Base-by-base conservation (phyloP, 37 sponge, comb jelly and placozoan genomes). In the Aplysina aerophoba region DNA sequence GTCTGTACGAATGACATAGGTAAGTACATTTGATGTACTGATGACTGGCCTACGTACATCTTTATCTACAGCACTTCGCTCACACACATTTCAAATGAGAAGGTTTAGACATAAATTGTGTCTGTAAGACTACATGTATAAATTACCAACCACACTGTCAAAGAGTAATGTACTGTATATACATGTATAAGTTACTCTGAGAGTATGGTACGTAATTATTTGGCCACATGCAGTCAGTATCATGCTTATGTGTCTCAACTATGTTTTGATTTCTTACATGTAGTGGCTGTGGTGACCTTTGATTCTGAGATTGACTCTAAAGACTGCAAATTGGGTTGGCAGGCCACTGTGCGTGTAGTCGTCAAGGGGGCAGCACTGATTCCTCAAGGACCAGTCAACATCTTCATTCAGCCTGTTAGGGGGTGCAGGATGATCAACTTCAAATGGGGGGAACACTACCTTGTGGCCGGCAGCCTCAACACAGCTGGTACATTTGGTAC, bases 31-130 rank as follows among this genome's bases (percentile, higher is more conserved):
- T 68, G 56, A 68, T 0, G 82, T 82, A 81, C 81, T 82, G 22
- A 87, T 33, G 16, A 87, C 81, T 6, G 82, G 87, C 33, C 66
- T 81, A 24, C 39, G 33, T 8, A 44, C 50, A 44, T 44, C 6
- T 8, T 11, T 44, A 44, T 8, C 3, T 44, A 8, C 50, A 44
- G 3, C 3, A 44, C 8, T 11, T 44, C 3, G 3, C 3, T 11
- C 8, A 44, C 8, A 44, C 8, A 44, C 50, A 44, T 44, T 3
- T 8, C 3, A 8, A 11, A 44, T 44, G 50, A 44, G 50, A 44
- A 3, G 8, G 50, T 44, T 8, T 11, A 44, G 50, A n/a, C n/a
- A n/a, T n/a, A n/a, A n/a, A n/a, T n/a, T n/a, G n/a, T n/a, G n/a
- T n/a, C n/a, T n/a, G n/a, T n/a, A n/a, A n/a, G n/a, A n/a, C n/a